phyloP scores from a whole-genome alignment of 1,140 invertebrate genomes.

The Carposina sasakii region DNA sequence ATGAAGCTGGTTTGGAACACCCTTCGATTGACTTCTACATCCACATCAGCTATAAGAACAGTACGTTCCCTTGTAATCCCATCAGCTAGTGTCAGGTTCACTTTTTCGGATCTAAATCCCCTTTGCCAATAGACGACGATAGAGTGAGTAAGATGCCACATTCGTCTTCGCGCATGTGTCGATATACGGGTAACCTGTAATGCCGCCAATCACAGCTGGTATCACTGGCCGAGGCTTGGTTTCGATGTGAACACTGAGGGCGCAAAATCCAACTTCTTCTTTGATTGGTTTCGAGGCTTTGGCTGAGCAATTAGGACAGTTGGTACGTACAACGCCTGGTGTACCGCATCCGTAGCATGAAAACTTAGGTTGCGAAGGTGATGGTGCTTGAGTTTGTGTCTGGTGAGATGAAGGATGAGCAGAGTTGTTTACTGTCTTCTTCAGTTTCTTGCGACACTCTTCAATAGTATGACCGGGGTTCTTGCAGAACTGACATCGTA shows the following conservation, averaged over 20 bases:
- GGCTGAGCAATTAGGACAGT: background rate
- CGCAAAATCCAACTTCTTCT: background rate
- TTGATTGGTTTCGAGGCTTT: background rate
- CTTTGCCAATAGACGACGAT: background rate
- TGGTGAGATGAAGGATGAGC: background rate
- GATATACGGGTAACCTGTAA: background rate
- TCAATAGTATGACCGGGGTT: background rate
- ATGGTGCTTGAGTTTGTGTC: background rate
- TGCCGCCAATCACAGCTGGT: background rate
- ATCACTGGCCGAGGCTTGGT: background rate
- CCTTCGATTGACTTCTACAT: background rate
- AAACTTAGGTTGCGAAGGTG: background rate
- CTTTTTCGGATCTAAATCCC: background rate
- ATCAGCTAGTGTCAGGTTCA: background rate
- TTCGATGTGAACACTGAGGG: background rate
- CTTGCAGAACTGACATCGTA: background rate
- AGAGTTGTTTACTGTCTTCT: background rate
- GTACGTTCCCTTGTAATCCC: background rate
- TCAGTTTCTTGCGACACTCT: background rate
- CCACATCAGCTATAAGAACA: background rate
- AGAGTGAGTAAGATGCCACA: background rate
- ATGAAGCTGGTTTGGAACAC: background rate
- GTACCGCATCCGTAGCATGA: constrained; percentile 3
- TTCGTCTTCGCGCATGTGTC: background rate
- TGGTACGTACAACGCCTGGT: background rate